Conservation (phyloP, 92 coral and sea anemone genomes). For the Paramuricea clavata region DNA sequence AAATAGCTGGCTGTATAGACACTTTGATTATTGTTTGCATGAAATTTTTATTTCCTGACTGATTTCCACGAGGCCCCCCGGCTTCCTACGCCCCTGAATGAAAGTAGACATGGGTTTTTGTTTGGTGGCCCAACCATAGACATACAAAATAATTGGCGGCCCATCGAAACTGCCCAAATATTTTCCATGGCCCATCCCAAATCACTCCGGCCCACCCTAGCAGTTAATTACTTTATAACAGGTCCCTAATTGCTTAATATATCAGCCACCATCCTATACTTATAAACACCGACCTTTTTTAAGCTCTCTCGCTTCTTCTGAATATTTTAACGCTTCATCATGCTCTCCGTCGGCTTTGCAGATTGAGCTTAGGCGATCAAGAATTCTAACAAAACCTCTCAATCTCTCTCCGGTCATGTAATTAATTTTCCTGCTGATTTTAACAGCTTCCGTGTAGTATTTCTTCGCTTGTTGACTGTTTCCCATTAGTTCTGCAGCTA, state of each 20-base stretch:
- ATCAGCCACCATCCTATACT: neutral
- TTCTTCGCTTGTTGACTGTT: neutral
- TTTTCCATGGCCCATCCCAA: too few relatives aligned
- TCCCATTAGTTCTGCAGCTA: neutral
- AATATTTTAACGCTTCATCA: slow-evolving; percentile 20
- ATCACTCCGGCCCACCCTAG: too few relatives aligned
- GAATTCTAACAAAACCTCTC: neutral
- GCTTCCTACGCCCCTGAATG: too few relatives aligned
- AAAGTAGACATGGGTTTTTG: too few relatives aligned
- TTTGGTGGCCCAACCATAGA: too few relatives aligned
- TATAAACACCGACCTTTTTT: neutral
- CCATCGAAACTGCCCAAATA: too few relatives aligned
- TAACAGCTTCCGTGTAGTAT: slow-evolving; percentile 11
- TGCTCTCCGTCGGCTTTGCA: slow-evolving; percentile 16
- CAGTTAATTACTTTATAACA: too few relatives aligned
- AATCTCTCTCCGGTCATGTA: neutral
- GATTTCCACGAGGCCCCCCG: too few relatives aligned
- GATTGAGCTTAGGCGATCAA: slow-evolving; percentile 6
- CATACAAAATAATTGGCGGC: too few relatives aligned
- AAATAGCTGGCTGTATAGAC: too few relatives aligned
- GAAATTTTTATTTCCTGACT: neutral
- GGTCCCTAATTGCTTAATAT: too few relatives aligned
- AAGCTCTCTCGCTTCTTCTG: slow-evolving; percentile 39
- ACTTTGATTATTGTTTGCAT: too few relatives aligned
- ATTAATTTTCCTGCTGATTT: neutral